phyloP scores from a whole-genome alignment of 2,797 vertebrate genomes.

The Periparus ater region DNA sequence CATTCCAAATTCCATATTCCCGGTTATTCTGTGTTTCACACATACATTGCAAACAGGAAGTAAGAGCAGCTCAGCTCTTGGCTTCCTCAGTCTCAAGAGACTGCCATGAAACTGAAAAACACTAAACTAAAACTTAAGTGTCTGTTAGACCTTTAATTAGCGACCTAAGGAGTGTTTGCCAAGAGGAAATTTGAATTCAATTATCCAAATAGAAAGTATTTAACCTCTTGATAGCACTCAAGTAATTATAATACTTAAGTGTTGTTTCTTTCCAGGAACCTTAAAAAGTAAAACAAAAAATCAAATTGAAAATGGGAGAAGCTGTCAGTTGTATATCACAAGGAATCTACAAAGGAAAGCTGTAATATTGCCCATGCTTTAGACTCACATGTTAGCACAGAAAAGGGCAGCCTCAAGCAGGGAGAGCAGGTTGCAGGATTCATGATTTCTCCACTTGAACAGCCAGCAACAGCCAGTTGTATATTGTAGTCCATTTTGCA shows the following conservation, averaged over 20 bases:
- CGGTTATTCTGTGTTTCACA: not conserved
- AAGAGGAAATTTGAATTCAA: conserved; percentile 59
- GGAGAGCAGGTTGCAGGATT: not conserved
- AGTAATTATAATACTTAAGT: conserved; percentile 44
- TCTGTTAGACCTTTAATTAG: conserved; percentile 67
- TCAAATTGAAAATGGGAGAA: not conserved
- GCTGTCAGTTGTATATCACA: not conserved
- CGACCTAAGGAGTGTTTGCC: conserved; percentile 47
- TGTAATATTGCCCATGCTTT: not conserved
- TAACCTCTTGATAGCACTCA: conserved; percentile 51
- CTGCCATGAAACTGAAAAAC: conserved; percentile 39
- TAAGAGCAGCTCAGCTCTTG: conserved; percentile 14
- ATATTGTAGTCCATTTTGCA: not conserved
- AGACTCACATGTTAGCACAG: not conserved
- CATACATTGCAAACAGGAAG: not conserved
- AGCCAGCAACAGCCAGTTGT: not conserved
- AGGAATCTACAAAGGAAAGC: not conserved
- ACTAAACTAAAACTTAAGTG: conserved; percentile 43
- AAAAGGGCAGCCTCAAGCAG: not conserved
- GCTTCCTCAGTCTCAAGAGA: conserved; percentile 1
- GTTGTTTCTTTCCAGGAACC: not conserved
- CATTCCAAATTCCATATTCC: not conserved
- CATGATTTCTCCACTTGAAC: not conserved
- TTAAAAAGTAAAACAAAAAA: conserved; percentile 22
- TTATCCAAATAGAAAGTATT: conserved; percentile 59